These are phyloP conservation scores for Masticophis lateralis DNA, from an alignment of 2,797 vertebrate genomes.

Conservation along the genomic window DNA sequence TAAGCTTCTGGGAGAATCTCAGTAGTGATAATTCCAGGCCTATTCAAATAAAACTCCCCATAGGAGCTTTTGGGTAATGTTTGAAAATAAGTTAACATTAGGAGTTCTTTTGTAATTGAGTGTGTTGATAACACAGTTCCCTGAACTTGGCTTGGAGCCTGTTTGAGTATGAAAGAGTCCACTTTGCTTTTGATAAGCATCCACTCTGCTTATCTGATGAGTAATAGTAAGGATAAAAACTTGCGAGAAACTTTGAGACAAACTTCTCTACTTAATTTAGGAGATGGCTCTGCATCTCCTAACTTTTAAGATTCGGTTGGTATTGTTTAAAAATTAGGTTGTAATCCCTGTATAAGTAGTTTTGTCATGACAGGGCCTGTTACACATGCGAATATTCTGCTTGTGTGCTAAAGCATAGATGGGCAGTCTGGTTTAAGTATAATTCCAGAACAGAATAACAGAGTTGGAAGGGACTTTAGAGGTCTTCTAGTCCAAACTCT, in stretches of 20 bases:
- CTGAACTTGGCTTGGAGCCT: neutral
- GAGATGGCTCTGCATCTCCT: neutral
- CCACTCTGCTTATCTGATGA: neutral
- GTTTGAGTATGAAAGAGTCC: neutral
- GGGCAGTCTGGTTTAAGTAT: neutral
- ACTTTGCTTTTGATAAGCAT: neutral
- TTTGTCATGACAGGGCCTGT: neutral
- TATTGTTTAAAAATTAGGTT: neutral
- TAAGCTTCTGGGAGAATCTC: neutral
- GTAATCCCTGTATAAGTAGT: neutral
- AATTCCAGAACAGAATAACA: neutral
- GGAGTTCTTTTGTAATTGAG: neutral
- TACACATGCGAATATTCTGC: neutral
- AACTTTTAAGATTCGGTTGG: neutral
- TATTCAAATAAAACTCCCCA: neutral
- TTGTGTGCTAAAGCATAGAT: neutral
- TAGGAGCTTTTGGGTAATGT: neutral
- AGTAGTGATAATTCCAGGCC: neutral
- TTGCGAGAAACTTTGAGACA: neutral
- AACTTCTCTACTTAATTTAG: neutral
- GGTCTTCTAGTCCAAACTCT: neutral
- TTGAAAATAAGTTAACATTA: neutral
- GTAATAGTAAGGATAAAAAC: neutral
- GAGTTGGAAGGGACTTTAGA: neutral
- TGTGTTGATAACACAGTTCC: neutral